phyloP scores from a whole-genome alignment of 2,113 vertebrate species.

The Motacilla tschutschensis region DNA sequence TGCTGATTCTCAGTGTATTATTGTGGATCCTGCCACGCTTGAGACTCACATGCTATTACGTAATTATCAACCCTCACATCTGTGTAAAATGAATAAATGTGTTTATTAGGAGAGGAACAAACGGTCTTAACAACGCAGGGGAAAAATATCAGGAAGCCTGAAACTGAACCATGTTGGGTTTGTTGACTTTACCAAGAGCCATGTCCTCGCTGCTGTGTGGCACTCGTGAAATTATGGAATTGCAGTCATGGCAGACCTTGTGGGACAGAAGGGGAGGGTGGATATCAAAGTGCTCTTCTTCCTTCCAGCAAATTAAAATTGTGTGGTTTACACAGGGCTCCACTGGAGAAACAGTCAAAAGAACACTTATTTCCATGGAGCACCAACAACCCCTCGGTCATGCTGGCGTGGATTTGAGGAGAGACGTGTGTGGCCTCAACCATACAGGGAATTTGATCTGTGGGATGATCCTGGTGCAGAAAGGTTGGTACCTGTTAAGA shows the following conservation, averaged over 20 bases:
- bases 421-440: neutral
- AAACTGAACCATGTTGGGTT: neutral
- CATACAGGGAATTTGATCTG: neutral
- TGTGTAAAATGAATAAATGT: neutral
- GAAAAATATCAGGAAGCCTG: neutral
- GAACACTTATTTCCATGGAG: neutral
- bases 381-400: neutral
- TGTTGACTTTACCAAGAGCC: neutral
- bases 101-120: neutral
- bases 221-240: neutral
- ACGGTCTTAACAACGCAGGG: neutral
- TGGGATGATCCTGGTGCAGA: neutral
- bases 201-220: fast-evolving
- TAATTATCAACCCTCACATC: neutral
- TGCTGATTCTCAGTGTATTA: neutral
- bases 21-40: neutral
- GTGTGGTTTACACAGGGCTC: neutral
- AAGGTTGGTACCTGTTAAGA: neutral
- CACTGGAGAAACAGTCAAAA: conserved; percentile 6
- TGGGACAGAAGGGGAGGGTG: neutral
- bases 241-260: conserved; percentile 7
- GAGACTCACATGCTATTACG: fast-evolving
- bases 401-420: neutral
- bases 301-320: conserved; percentile 13
- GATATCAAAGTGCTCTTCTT: conserved; percentile 16